phyloP scores from a whole-genome alignment of 2,113 vertebrate genomes.

The Chiloscyllium plagiosum region DNA sequence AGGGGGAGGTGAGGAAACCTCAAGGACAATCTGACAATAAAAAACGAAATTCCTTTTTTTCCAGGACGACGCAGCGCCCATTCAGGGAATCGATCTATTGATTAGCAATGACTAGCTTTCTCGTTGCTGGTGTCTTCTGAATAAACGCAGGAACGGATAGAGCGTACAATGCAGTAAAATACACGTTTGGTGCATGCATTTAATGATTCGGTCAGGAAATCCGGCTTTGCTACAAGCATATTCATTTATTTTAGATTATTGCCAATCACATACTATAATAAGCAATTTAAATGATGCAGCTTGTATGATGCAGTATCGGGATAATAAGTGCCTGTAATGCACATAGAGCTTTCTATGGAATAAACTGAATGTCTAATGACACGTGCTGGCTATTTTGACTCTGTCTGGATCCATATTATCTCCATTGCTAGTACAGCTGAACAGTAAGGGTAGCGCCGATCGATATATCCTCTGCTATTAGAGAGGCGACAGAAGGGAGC shows the following conservation, averaged over 20 bases:
- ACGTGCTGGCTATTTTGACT: conserved; percentile 14
- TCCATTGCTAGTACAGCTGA: not conserved
- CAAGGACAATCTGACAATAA: not conserved
- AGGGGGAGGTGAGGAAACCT: not conserved
- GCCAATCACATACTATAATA: not conserved
- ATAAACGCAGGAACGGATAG: not conserved
- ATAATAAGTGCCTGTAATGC: not conserved
- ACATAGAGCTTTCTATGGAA: not conserved
- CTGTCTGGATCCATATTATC: not conserved
- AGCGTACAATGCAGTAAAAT: not conserved
- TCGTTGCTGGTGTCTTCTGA: not conserved
- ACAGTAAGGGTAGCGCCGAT: not conserved
- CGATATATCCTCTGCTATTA: conserved; percentile 11
- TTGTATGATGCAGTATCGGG: not conserved
- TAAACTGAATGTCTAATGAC: not conserved
- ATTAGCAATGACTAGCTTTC: not conserved
- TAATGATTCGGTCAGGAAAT: not conserved
- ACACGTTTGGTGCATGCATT: not conserved
- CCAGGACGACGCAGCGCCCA: not conserved
- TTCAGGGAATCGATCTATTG: conserved; percentile 22
- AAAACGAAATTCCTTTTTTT: not conserved
- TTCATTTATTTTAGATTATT: not conserved
- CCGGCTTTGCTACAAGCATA: not conserved
- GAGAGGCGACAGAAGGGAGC: conserved; percentile 8
- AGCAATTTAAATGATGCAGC: not conserved